phyloP scores from a whole-genome alignment of 2,113 vertebrate species.

The Pelvicachromis taeniatus region DNA sequence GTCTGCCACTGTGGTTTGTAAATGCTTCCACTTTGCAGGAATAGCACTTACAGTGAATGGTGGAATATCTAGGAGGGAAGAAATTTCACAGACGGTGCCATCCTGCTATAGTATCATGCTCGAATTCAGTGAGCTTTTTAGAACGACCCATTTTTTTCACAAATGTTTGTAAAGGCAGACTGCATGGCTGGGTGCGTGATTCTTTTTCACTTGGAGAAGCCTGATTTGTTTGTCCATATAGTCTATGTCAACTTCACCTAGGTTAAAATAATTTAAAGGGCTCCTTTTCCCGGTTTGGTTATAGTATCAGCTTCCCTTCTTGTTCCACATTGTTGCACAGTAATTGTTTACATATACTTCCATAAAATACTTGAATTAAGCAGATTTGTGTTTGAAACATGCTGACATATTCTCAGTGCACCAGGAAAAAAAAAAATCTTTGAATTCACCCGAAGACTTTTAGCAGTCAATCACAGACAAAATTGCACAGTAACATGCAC shows the following conservation, averaged over 20 bases:
- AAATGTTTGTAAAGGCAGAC: not conserved
- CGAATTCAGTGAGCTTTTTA: not conserved
- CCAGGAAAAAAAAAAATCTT: not conserved
- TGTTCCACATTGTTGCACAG: not conserved
- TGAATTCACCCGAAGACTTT: not conserved
- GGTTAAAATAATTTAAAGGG: not conserved
- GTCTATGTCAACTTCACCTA: not conserved
- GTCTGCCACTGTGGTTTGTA: not conserved
- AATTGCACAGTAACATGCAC: not conserved
- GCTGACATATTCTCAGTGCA: not conserved
- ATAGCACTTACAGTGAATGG: not conserved
- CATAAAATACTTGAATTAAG: not conserved
- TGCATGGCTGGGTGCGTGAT: not conserved
- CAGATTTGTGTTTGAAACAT: not conserved
- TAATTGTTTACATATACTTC: not conserved
- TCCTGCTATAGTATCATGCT: no score
- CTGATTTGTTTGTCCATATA: not conserved
- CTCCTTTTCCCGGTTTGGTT: not conserved
- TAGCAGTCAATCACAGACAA: not conserved
- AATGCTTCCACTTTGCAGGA: not conserved
- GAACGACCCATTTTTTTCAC: not conserved
- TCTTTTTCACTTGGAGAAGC: not conserved
- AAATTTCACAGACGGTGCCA: not conserved
- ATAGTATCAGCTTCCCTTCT: not conserved
- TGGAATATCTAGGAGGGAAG: not conserved